Evolutionary conservation across 2,797 vertebrate species (phyloP), one percentile per base, ranked within the genome.

Genomic region (Oryzias sinensis): DNA sequence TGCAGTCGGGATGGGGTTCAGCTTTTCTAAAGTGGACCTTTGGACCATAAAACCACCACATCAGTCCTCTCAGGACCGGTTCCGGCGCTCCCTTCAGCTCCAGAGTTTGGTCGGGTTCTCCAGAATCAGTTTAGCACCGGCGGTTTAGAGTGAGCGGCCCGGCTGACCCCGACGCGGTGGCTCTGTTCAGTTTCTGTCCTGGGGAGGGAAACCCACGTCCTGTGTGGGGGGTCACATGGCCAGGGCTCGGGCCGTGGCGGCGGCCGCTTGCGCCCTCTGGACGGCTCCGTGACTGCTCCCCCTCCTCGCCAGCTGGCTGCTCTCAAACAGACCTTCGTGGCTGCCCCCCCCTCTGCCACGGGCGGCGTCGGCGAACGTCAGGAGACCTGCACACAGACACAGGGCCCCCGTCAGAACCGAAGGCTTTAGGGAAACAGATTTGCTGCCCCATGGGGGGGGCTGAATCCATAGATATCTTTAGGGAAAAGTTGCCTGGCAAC

Each of bases 241-340:
- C 76, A 96, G 92, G 24, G 84, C 88, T 50, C 93, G 89, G 64
- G 95, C 94, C 29, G 93, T 93, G 75, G 92, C 91, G 56, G 95
- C 93, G 3, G 93, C 92, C 0, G 90, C 90, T 80, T 94, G 92
- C 0, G 95, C 95, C 65, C 90, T 87, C 89, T 95, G 93, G 52
- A 95, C 89, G 5, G 93, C 77, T 0, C 76, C 88, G 0, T 92
- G 86, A 68, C 93, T 93, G 79, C 88, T 93, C 89, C 94, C 95
- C 7, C 88, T 85, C 73, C 92, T 89, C 59, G 85, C 79, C 66
- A 96, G 90, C 88, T 93, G 93, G 86, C 92, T 95, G 86, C 91
- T 94, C 81, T 96, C 94, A 45, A 97, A 97, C 75, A 96, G 80
- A 7, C 95, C 95, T 80, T 97, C 94, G 0, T 94, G 95, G 67